A percentile compares a stretch with the other conserved stretches of the same genome.
phyloP scores from a whole-genome alignment of 1,140 invertebrate genomes.

The Leguminivora glycinivorella region DNA sequence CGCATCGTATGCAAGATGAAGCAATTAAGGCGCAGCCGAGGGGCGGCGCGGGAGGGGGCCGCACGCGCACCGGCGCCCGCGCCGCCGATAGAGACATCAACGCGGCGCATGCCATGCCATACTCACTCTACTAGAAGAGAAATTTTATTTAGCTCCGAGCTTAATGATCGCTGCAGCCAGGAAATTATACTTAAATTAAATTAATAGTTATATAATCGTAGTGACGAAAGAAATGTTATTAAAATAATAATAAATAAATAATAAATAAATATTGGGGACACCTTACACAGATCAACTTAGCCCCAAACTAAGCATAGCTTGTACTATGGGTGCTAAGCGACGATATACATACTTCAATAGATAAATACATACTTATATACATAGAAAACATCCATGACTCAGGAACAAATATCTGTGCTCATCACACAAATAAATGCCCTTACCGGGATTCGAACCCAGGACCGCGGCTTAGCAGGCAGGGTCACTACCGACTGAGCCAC shows the following conservation, averaged over 20 bases:
- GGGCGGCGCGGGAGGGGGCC: slow-evolving; percentile 45
- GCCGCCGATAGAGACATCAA: slow-evolving; percentile 75
- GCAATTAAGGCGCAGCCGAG: slow-evolving; percentile 73
- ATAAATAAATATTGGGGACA: too few relatives aligned
- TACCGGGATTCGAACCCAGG: too few relatives aligned
- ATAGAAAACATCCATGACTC: too few relatives aligned
- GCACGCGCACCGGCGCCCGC: slow-evolving; percentile 59
- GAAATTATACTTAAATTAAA: slow-evolving; percentile 28
- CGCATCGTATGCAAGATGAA: slow-evolving; percentile 71
- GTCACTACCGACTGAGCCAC: too few relatives aligned
- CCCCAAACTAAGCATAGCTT: too few relatives aligned
- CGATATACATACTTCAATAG: too few relatives aligned
- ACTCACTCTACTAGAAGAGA: slow-evolving; percentile 41
- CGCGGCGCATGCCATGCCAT: slow-evolving; percentile 44
- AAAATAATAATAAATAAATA: not conserved
- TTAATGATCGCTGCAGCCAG: not conserved
- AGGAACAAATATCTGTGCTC: too few relatives aligned
- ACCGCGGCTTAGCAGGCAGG: too few relatives aligned
- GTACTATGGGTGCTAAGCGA: too few relatives aligned
- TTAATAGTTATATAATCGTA: slow-evolving; percentile 39
- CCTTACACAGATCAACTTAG: too few relatives aligned
- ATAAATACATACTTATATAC: too few relatives aligned
- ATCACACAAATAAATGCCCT: too few relatives aligned
- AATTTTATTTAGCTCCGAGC: slow-evolving; percentile 1
- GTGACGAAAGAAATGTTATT: not conserved